A percentile compares a stretch with the other conserved stretches of the same genome.
These are phyloP conservation scores for Caerostris darwini DNA, from an alignment of 1,140 invertebrate genomes.

Conservation along the genomic window DNA sequence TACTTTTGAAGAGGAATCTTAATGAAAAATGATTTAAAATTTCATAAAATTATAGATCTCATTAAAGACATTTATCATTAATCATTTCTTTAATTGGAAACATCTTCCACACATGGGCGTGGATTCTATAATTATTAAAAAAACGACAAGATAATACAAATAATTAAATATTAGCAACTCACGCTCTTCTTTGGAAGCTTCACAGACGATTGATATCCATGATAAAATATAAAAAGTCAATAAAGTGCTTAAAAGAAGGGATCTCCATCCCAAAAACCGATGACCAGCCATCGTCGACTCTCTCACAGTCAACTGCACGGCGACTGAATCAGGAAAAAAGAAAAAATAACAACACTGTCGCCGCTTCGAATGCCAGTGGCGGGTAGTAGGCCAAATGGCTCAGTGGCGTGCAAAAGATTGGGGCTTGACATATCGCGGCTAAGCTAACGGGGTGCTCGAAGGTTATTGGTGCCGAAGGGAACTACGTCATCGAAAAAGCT, in stretches of 20 bases:
- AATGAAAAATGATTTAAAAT: too few relatives aligned
- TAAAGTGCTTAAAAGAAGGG: neutral
- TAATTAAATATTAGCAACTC: conserved; percentile 15
- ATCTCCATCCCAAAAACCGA: neutral
- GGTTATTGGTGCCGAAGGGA: conserved; percentile 35
- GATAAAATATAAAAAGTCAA: conserved; percentile 20
- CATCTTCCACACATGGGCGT: conserved; percentile 40
- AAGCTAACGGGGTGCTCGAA: conserved; percentile 42
- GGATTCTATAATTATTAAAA: neutral
- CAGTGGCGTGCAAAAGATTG: neutral
- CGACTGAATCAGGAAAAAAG: too few relatives aligned
- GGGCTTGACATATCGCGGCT: conserved; percentile 22
- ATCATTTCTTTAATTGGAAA: neutral
- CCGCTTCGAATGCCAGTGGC: neutral
- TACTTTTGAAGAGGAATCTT: too few relatives aligned
- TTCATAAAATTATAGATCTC: too few relatives aligned
- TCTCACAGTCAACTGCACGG: conserved; percentile 17
- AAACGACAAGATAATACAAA: neutral
- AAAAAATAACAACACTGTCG: conserved; percentile 8
- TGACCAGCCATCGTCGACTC: conserved; percentile 31
- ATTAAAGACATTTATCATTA: too few relatives aligned
- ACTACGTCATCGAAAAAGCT: conserved; percentile 55
- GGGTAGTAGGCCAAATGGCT: neutral
- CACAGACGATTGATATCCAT: neutral
- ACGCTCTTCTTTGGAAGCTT: conserved; percentile 46